Evolutionary conservation across 1,140 invertebrate genomes (phyloP).

Genomic region (Hylaeus anthracinus): DNA sequence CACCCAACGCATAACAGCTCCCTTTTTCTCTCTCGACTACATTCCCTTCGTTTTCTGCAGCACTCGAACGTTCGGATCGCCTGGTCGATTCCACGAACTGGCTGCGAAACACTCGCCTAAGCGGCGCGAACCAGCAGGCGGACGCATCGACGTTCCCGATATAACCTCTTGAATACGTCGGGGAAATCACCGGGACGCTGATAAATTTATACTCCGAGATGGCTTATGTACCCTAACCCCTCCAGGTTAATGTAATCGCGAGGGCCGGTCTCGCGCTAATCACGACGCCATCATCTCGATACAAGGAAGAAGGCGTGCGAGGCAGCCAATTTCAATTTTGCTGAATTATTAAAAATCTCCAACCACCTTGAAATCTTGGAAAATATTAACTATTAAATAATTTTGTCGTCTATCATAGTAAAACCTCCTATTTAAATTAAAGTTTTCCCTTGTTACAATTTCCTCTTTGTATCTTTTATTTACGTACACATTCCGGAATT

Average conservation of each 20-base stretch:
- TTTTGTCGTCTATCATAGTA: too few species aligned
- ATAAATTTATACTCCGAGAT: constrained; percentile 37
- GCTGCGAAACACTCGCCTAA: constrained; percentile 13
- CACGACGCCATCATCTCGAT: neutral
- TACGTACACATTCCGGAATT: too few species aligned
- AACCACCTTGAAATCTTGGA: too few species aligned
- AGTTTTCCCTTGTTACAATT: too few species aligned
- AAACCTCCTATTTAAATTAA: too few species aligned
- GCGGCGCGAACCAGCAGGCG: constrained; percentile 17
- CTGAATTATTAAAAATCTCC: too few species aligned
- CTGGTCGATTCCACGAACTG: constrained; percentile 39
- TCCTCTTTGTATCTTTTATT: too few species aligned
- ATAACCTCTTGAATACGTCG: constrained; percentile 42
- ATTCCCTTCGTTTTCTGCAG: constrained; percentile 20
- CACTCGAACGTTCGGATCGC: constrained; percentile 35
- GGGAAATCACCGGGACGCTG: constrained; percentile 30
- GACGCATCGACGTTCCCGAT: constrained; percentile 26
- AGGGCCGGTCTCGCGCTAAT: constrained; percentile 9
- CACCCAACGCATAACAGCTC: neutral
- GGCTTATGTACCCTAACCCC: neutral
- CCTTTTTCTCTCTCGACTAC: constrained; percentile 9
- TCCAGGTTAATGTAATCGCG: constrained; percentile 15
- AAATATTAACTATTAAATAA: too few species aligned
- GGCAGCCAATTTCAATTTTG: too few species aligned
- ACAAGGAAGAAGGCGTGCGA: too few species aligned